Percentiles rank a stretch among this genome's conserved stretches.
Evolutionary conservation across 2,113 vertebrate species (phyloP).

Genomic region (Oryzias javanicus): DNA sequence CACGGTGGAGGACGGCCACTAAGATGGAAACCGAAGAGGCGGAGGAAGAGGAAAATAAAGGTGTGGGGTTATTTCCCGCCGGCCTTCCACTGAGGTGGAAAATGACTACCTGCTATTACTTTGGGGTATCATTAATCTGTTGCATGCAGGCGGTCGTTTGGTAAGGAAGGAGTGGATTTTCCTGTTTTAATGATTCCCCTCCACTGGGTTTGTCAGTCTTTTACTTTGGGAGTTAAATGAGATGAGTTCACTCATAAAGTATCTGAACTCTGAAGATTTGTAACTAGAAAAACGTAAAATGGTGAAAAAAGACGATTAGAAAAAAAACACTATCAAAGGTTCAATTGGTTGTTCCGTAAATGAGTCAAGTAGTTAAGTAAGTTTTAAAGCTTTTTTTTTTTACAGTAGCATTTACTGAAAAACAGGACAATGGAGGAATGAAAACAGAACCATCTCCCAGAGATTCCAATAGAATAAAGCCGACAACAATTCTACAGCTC

Average conservation of each 20-base stretch:
- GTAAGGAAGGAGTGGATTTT: background rate
- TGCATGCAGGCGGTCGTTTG: constrained; percentile 4
- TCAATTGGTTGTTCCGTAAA: too few relatives aligned
- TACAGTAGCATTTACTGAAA: too few relatives aligned
- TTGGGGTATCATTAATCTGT: constrained; percentile 35
- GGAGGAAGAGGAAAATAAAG: constrained; percentile 37
- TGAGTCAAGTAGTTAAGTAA: too few relatives aligned
- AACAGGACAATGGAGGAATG: too few relatives aligned
- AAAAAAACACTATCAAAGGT: background rate
- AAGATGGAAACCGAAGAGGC: constrained; percentile 41
- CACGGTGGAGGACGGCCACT: constrained; percentile 36
- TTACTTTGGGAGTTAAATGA: constrained; percentile 4
- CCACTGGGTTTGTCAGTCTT: constrained; percentile 4
- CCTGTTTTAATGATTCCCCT: background rate
- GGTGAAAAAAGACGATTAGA: background rate
- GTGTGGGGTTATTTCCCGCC: constrained; percentile 49
- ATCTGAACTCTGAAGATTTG: background rate
- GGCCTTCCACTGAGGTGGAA: constrained; percentile 4
- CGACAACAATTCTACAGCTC: too few relatives aligned
- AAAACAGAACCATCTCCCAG: too few relatives aligned
- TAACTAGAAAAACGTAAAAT: background rate
- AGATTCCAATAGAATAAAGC: too few relatives aligned
- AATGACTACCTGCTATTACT: constrained; percentile 23
- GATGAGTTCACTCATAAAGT: background rate
- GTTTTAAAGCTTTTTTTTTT: too few relatives aligned